Conservation (phyloP, 2,797 vertebrate species). For the Sorex maritimensis region DNA sequence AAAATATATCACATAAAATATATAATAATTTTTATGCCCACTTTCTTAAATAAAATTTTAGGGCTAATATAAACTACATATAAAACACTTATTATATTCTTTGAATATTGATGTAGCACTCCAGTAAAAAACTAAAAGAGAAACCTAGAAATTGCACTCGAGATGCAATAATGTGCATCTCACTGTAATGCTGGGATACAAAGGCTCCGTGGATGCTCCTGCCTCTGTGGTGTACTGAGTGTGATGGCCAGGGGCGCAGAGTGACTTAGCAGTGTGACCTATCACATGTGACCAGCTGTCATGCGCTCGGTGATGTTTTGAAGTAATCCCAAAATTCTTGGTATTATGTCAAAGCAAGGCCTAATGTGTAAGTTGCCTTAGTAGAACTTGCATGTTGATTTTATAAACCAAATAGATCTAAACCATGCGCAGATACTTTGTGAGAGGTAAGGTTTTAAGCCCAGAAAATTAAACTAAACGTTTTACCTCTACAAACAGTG, state of each 20-base stretch:
- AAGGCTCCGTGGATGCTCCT: too few relatives aligned
- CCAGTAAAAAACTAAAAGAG: not conserved
- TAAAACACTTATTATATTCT: not conserved
- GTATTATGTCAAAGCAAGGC: not conserved
- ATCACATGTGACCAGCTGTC: too few relatives aligned
- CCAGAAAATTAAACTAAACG: not conserved
- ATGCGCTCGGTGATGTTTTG: not conserved
- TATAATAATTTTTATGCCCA: not conserved
- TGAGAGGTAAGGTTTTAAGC: slow-evolving; percentile 28
- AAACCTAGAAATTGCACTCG: not conserved
- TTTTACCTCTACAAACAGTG: too few relatives aligned
- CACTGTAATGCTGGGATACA: fast-evolving
- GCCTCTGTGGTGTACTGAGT: too few relatives aligned
- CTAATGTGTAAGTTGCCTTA: not conserved
- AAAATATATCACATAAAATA: too few relatives aligned
- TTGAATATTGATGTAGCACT: not conserved
- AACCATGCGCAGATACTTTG: not conserved
- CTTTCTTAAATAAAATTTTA: slow-evolving; percentile 39
- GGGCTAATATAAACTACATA: not conserved
- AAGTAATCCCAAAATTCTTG: not conserved
- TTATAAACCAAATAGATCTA: slow-evolving; percentile 57
- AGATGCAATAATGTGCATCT: not conserved
- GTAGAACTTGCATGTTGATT: slow-evolving; percentile 37
- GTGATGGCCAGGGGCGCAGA: not conserved
- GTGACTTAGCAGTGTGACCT: not conserved